Evolutionary conservation across 2,888 invertebrate genomes (phyloP).

Genomic region (Napeogenes sylphis): DNA sequence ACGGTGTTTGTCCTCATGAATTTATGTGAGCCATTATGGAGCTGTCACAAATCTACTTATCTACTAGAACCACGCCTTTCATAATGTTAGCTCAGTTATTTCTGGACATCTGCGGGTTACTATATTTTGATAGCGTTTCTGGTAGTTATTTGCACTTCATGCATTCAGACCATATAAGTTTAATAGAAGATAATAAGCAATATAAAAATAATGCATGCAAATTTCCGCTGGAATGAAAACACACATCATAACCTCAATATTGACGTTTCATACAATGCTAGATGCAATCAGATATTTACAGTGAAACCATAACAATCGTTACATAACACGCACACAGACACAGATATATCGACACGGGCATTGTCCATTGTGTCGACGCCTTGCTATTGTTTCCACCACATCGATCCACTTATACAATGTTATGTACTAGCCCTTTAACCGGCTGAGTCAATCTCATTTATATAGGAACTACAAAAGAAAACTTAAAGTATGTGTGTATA

Average conservation of each 20-base stretch:
- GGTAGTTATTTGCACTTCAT: no score
- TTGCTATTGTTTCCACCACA: conserved; percentile 67
- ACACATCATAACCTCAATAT: conserved; percentile 18
- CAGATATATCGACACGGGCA: conserved; percentile 59
- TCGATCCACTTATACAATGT: conserved; percentile 36
- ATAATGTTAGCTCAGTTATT: conserved; percentile 48
- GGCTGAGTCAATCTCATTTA: conserved; percentile 5
- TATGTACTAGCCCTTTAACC: conserved; percentile 34
- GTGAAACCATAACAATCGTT: background rate
- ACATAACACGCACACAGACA: conserved; percentile 52
- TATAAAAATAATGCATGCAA: conserved; percentile 7
- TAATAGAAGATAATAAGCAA: background rate
- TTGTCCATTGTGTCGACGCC: conserved; percentile 74
- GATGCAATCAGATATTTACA: conserved; percentile 8
- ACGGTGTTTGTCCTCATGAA: conserved; percentile 70
- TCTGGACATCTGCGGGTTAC: conserved; percentile 53
- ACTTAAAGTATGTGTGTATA: background rate
- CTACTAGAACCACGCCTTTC: conserved; percentile 71
- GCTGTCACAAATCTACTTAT: conserved; percentile 77
- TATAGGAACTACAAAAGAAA: background rate
- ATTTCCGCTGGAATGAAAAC: conserved; percentile 8
- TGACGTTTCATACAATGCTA: conserved; percentile 20
- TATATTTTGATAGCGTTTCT: conserved; percentile 19
- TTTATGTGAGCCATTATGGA: conserved; percentile 68
- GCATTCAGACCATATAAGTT: no score